Conservation (phyloP, 2,888 invertebrate genomes). For the Aspidapion aeneum region DNA sequence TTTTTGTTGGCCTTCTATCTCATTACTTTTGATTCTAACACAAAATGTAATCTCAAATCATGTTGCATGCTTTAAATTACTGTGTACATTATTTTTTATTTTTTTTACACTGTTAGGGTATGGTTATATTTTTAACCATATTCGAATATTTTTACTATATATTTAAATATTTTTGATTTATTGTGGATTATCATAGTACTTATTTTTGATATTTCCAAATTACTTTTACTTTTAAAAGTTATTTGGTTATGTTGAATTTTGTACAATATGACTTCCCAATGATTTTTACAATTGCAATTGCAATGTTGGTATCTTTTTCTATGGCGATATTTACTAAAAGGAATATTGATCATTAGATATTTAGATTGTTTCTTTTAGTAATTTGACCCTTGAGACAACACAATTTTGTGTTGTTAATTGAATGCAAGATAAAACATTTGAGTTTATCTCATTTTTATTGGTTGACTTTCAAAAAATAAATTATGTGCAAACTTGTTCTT, state of each 20-base stretch:
- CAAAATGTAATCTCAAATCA: constrained; percentile 36
- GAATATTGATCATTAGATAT: neutral
- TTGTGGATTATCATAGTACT: constrained; percentile 15
- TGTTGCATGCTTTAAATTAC: constrained; percentile 45
- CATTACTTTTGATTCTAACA: constrained; percentile 48
- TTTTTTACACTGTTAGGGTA: constrained; percentile 29
- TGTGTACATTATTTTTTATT: constrained; percentile 30
- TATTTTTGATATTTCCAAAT: constrained; percentile 20
- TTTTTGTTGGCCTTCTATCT: constrained; percentile 51
- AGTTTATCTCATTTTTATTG: too few species aligned
- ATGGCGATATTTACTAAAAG: neutral
- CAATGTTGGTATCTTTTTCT: neutral
- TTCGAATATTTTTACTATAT: neutral
- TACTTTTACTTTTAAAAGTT: neutral
- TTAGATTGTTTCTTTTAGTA: neutral
- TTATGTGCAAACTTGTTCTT: too few species aligned
- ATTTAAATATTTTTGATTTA: constrained; percentile 13
- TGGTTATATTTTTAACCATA: constrained; percentile 29
- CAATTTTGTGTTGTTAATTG: neutral
- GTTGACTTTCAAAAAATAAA: too few species aligned
- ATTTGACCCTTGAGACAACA: neutral
- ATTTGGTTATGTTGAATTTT: neutral
- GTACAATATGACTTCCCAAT: neutral
- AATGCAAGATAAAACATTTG: too few species aligned
- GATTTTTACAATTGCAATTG: neutral